Evolutionary conservation across 1,140 invertebrate genomes (phyloP).

Genomic region (Listronotus bonariensis): DNA sequence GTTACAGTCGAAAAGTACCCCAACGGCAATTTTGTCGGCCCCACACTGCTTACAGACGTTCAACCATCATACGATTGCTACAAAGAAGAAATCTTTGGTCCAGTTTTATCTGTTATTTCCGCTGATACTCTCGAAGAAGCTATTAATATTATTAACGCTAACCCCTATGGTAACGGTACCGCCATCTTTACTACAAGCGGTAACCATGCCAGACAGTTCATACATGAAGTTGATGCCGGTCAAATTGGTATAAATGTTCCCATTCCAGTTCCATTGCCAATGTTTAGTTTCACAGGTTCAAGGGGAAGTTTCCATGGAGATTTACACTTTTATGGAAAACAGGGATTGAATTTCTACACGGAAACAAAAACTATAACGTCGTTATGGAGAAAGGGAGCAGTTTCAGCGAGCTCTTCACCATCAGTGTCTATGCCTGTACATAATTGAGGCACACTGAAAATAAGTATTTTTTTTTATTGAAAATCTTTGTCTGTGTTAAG

Average conservation of each 20-base stretch:
- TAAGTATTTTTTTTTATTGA: too few relatives aligned
- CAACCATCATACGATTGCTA: constrained; percentile 93
- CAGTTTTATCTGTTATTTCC: constrained; percentile 86
- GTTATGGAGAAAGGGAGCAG: constrained; percentile 87
- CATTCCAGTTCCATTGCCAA: constrained; percentile 98
- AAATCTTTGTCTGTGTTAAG: too few relatives aligned
- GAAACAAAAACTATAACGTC: constrained; percentile 98
- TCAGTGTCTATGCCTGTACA: constrained; percentile 27
- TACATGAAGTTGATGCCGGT: constrained; percentile 92
- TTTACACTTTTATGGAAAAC: constrained; percentile 96
- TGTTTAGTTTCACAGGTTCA: constrained; percentile 99
- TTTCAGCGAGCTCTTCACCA: constrained; percentile 13
- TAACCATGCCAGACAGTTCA: constrained; percentile 92
- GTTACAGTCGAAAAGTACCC: constrained; percentile 86
- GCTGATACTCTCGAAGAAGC: constrained; percentile 92
- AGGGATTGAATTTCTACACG: constrained; percentile 98
- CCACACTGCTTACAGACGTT: constrained; percentile 92
- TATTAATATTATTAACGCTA: constrained; percentile 91
- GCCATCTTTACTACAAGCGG: constrained; percentile 99
- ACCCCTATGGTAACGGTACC: constrained; percentile 98
- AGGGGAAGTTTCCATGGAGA: constrained; percentile 97
- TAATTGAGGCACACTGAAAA: constrained; percentile 4
- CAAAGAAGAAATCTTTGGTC: constrained; percentile 99
- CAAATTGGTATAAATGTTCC: constrained; percentile 98
- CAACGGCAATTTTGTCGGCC: constrained; percentile 98